phyloP scores from a whole-genome alignment of 2,113 vertebrate species.

The Platichthys stellatus region DNA sequence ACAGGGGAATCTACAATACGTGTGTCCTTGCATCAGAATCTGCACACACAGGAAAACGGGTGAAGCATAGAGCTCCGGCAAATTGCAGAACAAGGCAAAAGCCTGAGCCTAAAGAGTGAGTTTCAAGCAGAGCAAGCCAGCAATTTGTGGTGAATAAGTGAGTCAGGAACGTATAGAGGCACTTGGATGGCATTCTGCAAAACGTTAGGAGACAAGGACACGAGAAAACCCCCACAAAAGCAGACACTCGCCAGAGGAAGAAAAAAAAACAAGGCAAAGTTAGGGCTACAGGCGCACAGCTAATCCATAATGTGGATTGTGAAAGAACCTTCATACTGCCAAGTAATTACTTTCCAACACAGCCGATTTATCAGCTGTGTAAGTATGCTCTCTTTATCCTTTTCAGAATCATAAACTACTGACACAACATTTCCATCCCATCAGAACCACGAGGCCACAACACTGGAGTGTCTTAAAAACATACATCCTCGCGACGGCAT shows the following conservation, averaged over 20 bases:
- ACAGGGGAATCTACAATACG: neutral
- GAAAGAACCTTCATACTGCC: conserved; percentile 26
- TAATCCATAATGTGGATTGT: conserved; percentile 50
- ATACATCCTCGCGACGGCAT: conserved; percentile 38
- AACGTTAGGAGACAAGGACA: conserved; percentile 27
- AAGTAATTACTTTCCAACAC: conserved; percentile 51
- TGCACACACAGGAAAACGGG: conserved; percentile 7
- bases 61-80: neutral
- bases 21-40: conserved; percentile 8
- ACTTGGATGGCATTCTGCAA: conserved; percentile 45
- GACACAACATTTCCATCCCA: conserved; percentile 48
- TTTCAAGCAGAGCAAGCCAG: conserved; percentile 14
- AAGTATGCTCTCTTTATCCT: conserved; percentile 8
- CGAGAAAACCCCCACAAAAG: neutral
- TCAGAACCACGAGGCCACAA: conserved; percentile 38
- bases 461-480: conserved; percentile 26
- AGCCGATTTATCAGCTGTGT: conserved; percentile 40
- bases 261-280: conserved; percentile 11
- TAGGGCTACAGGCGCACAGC: conserved; percentile 22
- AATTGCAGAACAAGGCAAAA: conserved; percentile 24
- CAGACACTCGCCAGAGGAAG: conserved; percentile 17
- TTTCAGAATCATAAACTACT: conserved; percentile 45
- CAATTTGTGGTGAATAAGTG: conserved; percentile 64
- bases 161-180: conserved; percentile 66
- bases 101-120: conserved; percentile 19